Evolutionary conservation across 2,113 vertebrate genomes (phyloP).

Genomic region (Phocoena sinus): DNA sequence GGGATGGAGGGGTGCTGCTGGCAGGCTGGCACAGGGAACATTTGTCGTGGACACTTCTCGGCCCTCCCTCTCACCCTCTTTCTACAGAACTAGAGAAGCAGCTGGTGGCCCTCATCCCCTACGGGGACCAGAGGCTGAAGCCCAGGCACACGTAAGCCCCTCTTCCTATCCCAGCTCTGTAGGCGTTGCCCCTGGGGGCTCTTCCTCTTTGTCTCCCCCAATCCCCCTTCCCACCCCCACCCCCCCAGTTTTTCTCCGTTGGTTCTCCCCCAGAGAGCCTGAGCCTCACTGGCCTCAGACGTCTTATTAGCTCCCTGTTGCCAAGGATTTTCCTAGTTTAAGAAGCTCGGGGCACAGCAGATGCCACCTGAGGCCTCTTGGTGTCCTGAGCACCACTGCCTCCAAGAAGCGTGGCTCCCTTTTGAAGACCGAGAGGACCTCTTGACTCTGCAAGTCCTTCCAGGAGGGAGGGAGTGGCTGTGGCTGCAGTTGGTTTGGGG

Average conservation of each 20-base stretch:
- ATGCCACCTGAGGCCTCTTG: background rate
- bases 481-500: background rate
- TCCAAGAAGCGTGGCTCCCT: background rate
- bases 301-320: background rate
- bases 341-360: background rate
- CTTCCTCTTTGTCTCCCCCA: background rate
- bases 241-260: background rate
- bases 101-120: slow-evolving; percentile 80
- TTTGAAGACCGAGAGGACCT: background rate
- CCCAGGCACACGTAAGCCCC: slow-evolving; percentile 77
- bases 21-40: background rate
- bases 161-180: background rate
- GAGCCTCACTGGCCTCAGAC: background rate
- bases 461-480: background rate
- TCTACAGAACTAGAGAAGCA: slow-evolving; percentile 77
- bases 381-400: background rate
- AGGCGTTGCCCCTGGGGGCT: background rate
- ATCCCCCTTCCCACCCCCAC: background rate
- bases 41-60: background rate
- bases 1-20: background rate
- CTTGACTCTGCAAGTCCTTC: background rate
- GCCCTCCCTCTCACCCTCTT: background rate
- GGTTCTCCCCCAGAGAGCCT: background rate
- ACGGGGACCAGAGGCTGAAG: slow-evolving; percentile 79
- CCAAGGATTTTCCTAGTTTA: background rate